Base-by-base conservation (phyloP, 37 sponge, comb jelly and placozoan species). In the Ianthella basta region DNA sequence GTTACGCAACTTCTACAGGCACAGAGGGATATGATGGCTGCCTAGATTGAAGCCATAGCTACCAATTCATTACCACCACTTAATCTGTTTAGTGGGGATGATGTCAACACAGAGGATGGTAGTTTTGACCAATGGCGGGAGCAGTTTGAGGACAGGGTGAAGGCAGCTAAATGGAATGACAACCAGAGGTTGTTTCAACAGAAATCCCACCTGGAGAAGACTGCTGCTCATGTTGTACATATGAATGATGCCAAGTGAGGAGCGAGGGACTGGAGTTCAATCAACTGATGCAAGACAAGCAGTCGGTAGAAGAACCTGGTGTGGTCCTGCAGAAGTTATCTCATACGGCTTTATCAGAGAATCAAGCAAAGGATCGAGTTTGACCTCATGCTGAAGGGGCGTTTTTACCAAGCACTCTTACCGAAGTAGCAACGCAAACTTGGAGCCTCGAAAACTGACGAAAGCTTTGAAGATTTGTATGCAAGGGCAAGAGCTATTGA, bases 91-190 rank as follows among this genome's bases (percentile, higher is more conserved):
- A 80, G 20, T 12, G 60, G 60, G n/a, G 80, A 80, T 18, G 55
- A 30, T 18, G 20, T 30, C 20, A 8, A 59, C 59, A 80, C 36
- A 0, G 60, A 80, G 25, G 60, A 80, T 57, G 80, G 35, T 39
- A n/a, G 59, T 5, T 29, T 56, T 33, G 60, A 80, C 18, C 80
- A 60, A 15, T 80, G 80, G 80, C 23, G 55, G 2, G 60, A 80
- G 29, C 60, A 59, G 27, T 80, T 80, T 59, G 83, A 82, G 1
- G 67, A 82, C 67, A n/a, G 80, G 56, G 80, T 60, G 1, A 57
- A 56, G 33, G 35, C 56, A 15, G 80, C 60, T 24, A 60, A 60
- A 6, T 80, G 80, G 60, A 80, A 29, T 32, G 60, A 29, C 0
- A 33, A 27, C 10, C 80, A 80, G n/a, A 80, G 18, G 80, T 36